These are phyloP conservation scores for Ernsta delagoae DNA, from an alignment of 2,888 invertebrate genomes.

Conservation along the genomic window DNA sequence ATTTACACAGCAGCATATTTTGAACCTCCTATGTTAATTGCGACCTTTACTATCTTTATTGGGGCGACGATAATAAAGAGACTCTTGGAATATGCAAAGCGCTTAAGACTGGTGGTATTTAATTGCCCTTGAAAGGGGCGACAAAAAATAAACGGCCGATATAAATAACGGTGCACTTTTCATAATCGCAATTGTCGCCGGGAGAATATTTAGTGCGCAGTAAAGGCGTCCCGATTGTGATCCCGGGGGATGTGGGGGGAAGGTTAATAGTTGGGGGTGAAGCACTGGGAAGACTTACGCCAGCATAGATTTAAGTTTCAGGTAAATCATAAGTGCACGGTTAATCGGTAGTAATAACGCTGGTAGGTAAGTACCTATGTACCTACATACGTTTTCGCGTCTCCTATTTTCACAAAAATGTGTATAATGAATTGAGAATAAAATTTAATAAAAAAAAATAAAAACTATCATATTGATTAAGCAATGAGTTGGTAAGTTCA, in stretches of 20 bases:
- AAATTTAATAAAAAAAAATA: too few relatives aligned
- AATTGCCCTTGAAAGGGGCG: constrained; percentile 85
- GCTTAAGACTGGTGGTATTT: constrained; percentile 82
- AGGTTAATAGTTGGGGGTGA: constrained; percentile 68
- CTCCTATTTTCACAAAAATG: too few relatives aligned
- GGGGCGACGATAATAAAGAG: constrained; percentile 67
- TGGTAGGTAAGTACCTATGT: too few relatives aligned
- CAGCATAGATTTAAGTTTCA: constrained; percentile 6
- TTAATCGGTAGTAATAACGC: too few relatives aligned
- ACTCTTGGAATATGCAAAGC: constrained; percentile 77
- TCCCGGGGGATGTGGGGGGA: constrained; percentile 52
- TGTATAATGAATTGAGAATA: too few relatives aligned
- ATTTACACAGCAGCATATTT: constrained; percentile 11
- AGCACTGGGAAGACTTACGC: constrained; percentile 45
- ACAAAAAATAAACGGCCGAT: constrained; percentile 81
- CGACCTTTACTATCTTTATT: constrained; percentile 78
- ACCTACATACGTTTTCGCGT: too few relatives aligned
- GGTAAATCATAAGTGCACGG: too few relatives aligned
- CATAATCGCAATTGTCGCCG: constrained; percentile 85
- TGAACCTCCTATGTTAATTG: constrained; percentile 24
- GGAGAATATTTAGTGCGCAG: constrained; percentile 84
- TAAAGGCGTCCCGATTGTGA: constrained; percentile 69
- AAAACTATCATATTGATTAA: too few relatives aligned
- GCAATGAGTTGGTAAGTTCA: too few relatives aligned
- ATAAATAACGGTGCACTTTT: constrained; percentile 85